Base-by-base conservation (phyloP, 1,140 invertebrate genomes). In the Lepeophtheirus salmonis region DNA sequence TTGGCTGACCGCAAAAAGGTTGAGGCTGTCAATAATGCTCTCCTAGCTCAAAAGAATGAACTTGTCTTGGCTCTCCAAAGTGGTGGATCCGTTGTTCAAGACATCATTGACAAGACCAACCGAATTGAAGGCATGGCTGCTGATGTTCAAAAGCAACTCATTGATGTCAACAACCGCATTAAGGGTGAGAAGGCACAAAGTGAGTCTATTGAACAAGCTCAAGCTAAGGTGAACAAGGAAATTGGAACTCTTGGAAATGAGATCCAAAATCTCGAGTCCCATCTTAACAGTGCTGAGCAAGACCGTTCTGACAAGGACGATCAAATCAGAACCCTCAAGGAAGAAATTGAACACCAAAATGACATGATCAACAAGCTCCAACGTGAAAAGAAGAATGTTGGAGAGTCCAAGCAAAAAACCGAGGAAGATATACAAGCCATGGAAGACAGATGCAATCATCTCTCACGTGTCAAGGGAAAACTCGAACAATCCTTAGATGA, bases 321-420 rank as follows among this genome's bases (percentile, higher is more conserved):
- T 65, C 77, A 79, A 64, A 79, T 79, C 65, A 70, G 72, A 59
- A 76, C 72, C 25, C 70, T 79, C 14, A 65, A 68, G 30, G 67
- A 73, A 56, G 73, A 75, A 65, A 76, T 80, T 70, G 73, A 75
- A 21, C 67, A 73, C 48, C 77, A 78, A 65, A 77, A 79, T 64
- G 77, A 78, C 61, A 66, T 71, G 26, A 72, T 78, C 59, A 70
- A 73, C 61, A 78, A 77, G 66, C 65, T 78, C 52, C 70, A 69
- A 64, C 77, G 76, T 64, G 76, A 78, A 62, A 78, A 76, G 68
- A 78, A 77, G 67, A 67, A 68, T 41, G 66, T 91, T 68, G 89
- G 92, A 60, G 95, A 98, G 71, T 77, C 81, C 67, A 89, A 75
- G 61, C 77, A 94, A 73, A 97, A 97, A 79, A 89, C 91, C 59